Evolutionary conservation across 2,888 invertebrate species (phyloP), one percentile per base, ranked within the genome.

Genomic region (Argynnis bischoffii): DNA sequence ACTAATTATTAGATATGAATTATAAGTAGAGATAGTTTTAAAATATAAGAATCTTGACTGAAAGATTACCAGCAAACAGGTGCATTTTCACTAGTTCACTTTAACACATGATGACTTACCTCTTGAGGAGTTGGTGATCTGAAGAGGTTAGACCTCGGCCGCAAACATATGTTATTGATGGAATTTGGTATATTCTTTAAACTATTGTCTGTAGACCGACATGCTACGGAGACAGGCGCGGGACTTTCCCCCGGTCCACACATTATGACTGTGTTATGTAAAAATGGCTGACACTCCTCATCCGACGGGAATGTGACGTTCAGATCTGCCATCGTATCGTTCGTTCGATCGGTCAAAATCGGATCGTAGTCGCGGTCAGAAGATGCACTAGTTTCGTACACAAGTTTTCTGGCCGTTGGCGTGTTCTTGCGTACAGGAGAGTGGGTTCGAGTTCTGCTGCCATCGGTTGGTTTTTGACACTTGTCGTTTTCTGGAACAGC

Each of bases 231-330:
- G 31, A 56, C 71, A 1, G 78, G 67, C 16, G 64, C 70, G 1
- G 80, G 71, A 55, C 68, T 75, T 70, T 65, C 76, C 21, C 77
- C 66, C 4, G 78, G 77, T n/a, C 75, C 66, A 59, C 80, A 79
- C 60, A 76, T 72, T 63, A 69, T 59, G 54, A 69, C 66, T 46
- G 68, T 74, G 64, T 69, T 75, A 56, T 77, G 69, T 56, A 77
- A 63, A 21, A 65, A 72, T 35, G 77, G 76, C 14, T 75, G 76
- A 64, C 71, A 74, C 21, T 85, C 87, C 1, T 89, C 88, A 26
- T 93, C 93, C 0, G 92, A 86, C 14, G 92, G 85, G 67, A 93
- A 92, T 0, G 93, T 90, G 0, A 90, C 88, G 57, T 93, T 93
- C 26, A 93, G 73, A 73, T 91, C 93, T 0, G 91, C 93, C 81